Percentiles rank a stretch among this genome's conserved stretches.
Conservation (phyloP, 1,140 invertebrate species). For the Thalassaphorura encarpata region DNA sequence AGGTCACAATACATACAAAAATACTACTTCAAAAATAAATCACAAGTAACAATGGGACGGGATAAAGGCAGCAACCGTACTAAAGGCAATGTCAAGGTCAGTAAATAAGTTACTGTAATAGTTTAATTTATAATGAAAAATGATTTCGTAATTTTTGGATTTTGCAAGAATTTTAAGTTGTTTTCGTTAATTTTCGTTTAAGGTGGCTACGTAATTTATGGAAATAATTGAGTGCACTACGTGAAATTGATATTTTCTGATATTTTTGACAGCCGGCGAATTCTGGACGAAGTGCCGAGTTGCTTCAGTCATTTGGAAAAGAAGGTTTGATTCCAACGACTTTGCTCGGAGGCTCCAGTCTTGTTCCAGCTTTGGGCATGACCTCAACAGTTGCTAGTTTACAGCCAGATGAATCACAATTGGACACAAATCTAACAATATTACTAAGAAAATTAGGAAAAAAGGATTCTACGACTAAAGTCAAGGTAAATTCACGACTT, state of each 20-base stretch:
- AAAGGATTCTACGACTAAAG: slow-evolving; percentile 73
- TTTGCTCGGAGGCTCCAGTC: neutral
- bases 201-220: no score
- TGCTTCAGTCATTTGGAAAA: neutral
- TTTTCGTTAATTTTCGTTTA: no score
- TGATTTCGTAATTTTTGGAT: neutral
- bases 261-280: slow-evolving; percentile 2
- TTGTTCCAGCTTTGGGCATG: neutral
- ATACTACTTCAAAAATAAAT: neutral
- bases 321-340: neutral
- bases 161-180: no score
- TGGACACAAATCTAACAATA: neutral
- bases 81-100: slow-evolving; percentile 3
- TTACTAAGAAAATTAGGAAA: slow-evolving; percentile 64
- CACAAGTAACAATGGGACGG: neutral
- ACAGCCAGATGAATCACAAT: neutral
- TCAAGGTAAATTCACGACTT: slow-evolving; percentile 49
- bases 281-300: slow-evolving; percentile 1
- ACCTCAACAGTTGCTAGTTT: neutral
- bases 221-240: no score
- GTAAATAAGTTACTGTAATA: neutral
- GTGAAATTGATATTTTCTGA: neutral
- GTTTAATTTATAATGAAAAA: neutral
- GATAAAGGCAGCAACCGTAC: neutral
- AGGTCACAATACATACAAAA: neutral